A percentile compares a stretch with the other conserved stretches of the same genome.
These are phyloP conservation scores for Conistra vaccinii DNA, from an alignment of 2,888 invertebrate genomes.

Conservation along the genomic window DNA sequence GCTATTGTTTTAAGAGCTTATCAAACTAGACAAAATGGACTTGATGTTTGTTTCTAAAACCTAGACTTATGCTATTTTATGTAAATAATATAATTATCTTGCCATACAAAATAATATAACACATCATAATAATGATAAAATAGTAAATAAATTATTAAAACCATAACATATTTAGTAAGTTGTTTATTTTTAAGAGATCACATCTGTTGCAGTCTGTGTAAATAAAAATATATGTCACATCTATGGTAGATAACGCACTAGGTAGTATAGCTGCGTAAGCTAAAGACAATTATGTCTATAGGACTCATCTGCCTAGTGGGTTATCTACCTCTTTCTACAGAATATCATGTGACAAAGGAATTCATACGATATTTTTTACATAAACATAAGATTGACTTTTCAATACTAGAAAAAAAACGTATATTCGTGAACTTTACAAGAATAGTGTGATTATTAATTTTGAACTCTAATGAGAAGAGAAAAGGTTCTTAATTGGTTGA, in stretches of 20 bases:
- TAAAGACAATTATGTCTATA: neutral
- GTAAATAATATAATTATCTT: conserved; percentile 33
- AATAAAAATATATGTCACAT: conserved; percentile 56
- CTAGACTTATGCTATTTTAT: conserved; percentile 12
- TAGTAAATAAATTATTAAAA: conserved; percentile 34
- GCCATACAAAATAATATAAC: conserved; percentile 37
- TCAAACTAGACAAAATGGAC: neutral
- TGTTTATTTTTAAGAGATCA: conserved; percentile 76
- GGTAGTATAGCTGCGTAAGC: neutral
- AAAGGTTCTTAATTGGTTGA: conserved; percentile 7
- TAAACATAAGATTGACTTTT: conserved; percentile 27
- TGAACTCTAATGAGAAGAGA: conserved; percentile 18
- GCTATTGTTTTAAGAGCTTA: neutral
- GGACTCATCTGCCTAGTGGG: conserved; percentile 11
- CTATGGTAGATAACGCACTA: conserved; percentile 29
- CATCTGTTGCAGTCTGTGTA: conserved; percentile 62
- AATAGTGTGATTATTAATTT: conserved; percentile 10
- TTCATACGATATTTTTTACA: conserved; percentile 7
- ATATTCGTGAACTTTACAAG: conserved; percentile 8
- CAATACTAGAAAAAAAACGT: neutral
- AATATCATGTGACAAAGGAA: conserved; percentile 38
- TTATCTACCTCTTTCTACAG: conserved; percentile 16
- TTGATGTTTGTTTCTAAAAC: neutral
- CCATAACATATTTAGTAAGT: conserved; percentile 33
- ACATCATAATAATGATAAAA: neutral